Evolutionary conservation across 2,113 vertebrate genomes (phyloP), one percentile per base, ranked within the genome.

Genomic region (Bos indicus): DNA sequence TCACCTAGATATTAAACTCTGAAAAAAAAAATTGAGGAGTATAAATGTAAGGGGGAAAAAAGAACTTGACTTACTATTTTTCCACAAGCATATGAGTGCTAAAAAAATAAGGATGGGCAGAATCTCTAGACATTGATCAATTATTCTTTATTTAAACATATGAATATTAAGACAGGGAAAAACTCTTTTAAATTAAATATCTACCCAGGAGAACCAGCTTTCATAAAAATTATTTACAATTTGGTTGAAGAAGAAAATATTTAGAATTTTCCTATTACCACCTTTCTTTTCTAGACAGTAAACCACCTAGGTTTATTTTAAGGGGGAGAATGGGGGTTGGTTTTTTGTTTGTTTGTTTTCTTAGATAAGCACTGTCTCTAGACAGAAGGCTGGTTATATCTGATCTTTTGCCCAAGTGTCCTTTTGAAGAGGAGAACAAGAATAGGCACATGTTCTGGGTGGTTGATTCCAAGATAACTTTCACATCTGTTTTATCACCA

Each of bases 101-200:
- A 92, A 98, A 98, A 64, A 98, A 96, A 82, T 43, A 98, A 88
- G 54, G 57, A 91, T 43, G 14, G 86, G 1, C 19, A 56, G 4
- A 96, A 86, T 95, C 85, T 93, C 23, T 91, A 96, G 80, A 95
- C 83, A 46, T 25, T 25, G 33, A 23, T 96, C 88, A 95, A 92
- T 95, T 90, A 30, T n/a, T 96, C 91, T 82, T 95, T 96, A 90
- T 40, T 96, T 81, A 59, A 89, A 97, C 82, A 62, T 97, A 97
- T 95, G 98, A 98, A 97, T 98, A 98, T 98, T 98, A 98, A 98
- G 96, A 98, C 82, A 85, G 54, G 92, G 54, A 97, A 97, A 97
- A 97, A 84, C 78, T 96, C 51, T 92, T 98, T 85, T 88, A 80
- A 95, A 98, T 97, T 90, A 98, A 97, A 98, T 88, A 77, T 97